Evolutionary conservation across 2,797 vertebrate species (phyloP).

Genomic region (Manis javanica): DNA sequence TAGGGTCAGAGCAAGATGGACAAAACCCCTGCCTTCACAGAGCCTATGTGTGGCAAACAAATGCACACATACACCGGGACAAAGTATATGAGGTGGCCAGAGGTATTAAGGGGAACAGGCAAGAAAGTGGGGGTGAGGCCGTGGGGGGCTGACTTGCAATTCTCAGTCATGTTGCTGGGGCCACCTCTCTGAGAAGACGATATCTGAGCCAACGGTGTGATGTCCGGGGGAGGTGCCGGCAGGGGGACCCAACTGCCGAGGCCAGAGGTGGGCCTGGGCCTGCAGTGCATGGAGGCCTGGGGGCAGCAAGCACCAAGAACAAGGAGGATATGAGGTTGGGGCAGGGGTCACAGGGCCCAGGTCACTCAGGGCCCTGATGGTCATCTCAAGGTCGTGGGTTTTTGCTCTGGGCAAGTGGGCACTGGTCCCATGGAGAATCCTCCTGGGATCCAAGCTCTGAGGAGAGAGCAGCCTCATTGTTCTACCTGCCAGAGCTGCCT

Average conservation of each 20-base stretch:
- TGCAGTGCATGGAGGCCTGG: neutral
- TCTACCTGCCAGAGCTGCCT: neutral
- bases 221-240: neutral
- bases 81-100: neutral
- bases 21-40: neutral
- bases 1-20: neutral
- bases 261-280: neutral
- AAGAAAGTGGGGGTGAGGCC: neutral
- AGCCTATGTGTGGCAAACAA: neutral
- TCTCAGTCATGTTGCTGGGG: neutral
- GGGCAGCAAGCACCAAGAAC: fast-evolving
- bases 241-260: neutral
- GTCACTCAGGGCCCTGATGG: fast-evolving
- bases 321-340: neutral
- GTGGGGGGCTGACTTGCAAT: neutral
- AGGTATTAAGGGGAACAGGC: neutral
- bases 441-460: neutral
- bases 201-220: fast-evolving
- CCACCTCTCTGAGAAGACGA: neutral
- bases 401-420: neutral
- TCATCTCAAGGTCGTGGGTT: neutral
- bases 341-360: neutral
- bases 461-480: neutral
- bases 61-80: fast-evolving
- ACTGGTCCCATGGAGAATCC: neutral